Evolutionary conservation across 2,888 invertebrate species (phyloP), one percentile per base, ranked within the genome.

Genomic region (Plebejus anna): DNA sequence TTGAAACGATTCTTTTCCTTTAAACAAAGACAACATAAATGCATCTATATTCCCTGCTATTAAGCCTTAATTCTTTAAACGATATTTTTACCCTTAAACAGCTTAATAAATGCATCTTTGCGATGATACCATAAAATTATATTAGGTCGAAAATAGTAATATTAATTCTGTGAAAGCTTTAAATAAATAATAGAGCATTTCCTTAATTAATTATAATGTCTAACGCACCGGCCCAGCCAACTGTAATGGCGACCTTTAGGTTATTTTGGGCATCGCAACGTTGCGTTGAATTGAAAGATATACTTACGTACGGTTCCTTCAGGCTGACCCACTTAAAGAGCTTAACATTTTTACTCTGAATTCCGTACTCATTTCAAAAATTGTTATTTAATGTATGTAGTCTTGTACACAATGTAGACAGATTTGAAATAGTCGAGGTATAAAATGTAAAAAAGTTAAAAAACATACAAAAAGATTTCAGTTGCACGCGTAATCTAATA

Each of bases 181-280:
- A 79, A 77, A 78, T 77, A 78, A 76, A 84, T 84, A 85, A 85
- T 85, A 86, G 86, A 85, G 83, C 84, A 88, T 87, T 90, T 90
- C 88, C 89, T 87, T 85, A 87, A 90, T 90, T 88, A 89, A 90
- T 89, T 87, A 87, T 86, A 85, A 85, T 83, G 84, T 83, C 84
- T 81, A 83, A 84, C 82, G 84, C 85, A 83, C 84, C 88, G 90
- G 88, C 89, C 89, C 89, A 87, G 84, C 82, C 85, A 86, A 86
- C 83, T 88, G 85, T 84, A 85, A 85, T 85, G 85, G 83, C 85
- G 91, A 92, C 91, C 91, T 91, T 92, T 92, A 85, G 86, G 89
- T 88, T 92, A 92, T 92, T 92, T 91, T 84, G 84, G 84, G 90
- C 86, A 80, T 80, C 85, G 84, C 85, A 86, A 87, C 85, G 83